Conservation (phyloP, 2,113 vertebrate species). For the Lipotes vexillifer region DNA sequence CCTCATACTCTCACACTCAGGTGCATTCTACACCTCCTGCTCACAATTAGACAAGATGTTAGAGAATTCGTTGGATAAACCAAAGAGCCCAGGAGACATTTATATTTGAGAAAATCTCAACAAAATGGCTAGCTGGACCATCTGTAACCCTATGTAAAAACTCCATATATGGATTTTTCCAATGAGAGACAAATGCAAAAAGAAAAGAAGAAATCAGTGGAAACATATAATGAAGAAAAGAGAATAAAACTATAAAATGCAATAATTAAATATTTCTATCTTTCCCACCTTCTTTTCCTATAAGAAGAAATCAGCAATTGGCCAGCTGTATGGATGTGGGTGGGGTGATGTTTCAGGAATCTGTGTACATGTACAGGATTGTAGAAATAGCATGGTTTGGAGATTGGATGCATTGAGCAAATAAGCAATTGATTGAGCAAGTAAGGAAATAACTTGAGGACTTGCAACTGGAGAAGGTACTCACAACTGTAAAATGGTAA, state of each 20-base stretch:
- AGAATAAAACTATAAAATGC: not conserved
- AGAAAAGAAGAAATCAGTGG: not conserved
- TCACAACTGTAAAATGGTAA: not conserved
- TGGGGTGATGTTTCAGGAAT: not conserved
- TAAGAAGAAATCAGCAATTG: not conserved
- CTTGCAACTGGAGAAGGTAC: not conserved
- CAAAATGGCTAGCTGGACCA: not conserved
- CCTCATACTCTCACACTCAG: not conserved
- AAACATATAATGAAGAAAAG: not conserved
- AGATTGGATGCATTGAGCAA: not conserved
- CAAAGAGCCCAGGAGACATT: not conserved
- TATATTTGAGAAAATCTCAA: not conserved
- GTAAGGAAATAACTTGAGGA: not conserved
- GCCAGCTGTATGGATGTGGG: not conserved
- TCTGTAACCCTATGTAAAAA: not conserved
- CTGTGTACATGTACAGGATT: accelerated
- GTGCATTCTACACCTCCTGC: not conserved
- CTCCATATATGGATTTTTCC: not conserved
- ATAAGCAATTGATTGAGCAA: not conserved
- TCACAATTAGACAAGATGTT: not conserved
- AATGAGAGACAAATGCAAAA: not conserved
- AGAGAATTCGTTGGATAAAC: not conserved
- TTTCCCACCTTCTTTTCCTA: not conserved
- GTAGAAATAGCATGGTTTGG: not conserved
- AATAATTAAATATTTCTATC: not conserved